Base-by-base conservation (phyloP, 2,113 vertebrate genomes). In the Toxotes jaculatrix region DNA sequence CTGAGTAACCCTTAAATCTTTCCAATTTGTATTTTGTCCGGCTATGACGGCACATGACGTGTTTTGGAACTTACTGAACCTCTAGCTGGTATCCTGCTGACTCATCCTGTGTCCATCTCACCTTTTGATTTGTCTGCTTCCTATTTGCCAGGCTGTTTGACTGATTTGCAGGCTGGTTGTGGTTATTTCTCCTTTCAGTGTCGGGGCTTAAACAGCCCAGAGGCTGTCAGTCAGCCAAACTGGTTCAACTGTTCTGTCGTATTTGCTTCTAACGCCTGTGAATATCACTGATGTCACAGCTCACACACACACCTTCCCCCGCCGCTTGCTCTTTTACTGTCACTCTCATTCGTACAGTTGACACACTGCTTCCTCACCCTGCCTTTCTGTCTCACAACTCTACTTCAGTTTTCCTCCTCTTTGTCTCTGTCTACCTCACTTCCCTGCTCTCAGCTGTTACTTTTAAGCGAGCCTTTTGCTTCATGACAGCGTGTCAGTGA, bases 231-330 rank as follows among this genome's bases (percentile, higher is more conserved):
- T 75, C 59, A 36, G 79, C 74, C 68, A 62, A 74, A 89, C 90
- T 74, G 83, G 86, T 93, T 89, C 47, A 70, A 68, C 85, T 63
- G 59, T 86, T 70, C 47, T 8, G 4, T 53, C 74, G 63, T 27
- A 12, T 84, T 64, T 45, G 53, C 51, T 9, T 10, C 21, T 43
- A 21, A 83, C 56, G 9, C 66, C 51, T 49, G 1, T 51, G 38
- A 43, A 27, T 40, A 11, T 66, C 32, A 53, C 13, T 43, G 53
- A 63, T 69, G 57, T 55, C 70, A 79, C 65, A 76, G 73, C 60
- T 75, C 61, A 7, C 66, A 27, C 66, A 27, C 27, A 74, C 56
- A 16, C 69, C 79, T 65, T 66, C 78, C 34, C 17, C 27, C 0
- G 4, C 17, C 1, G 2, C 60, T 74, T 65, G 42, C 43, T 47